phyloP scores from a whole-genome alignment of 2,113 vertebrate species.

The Oceanodroma tethys region DNA sequence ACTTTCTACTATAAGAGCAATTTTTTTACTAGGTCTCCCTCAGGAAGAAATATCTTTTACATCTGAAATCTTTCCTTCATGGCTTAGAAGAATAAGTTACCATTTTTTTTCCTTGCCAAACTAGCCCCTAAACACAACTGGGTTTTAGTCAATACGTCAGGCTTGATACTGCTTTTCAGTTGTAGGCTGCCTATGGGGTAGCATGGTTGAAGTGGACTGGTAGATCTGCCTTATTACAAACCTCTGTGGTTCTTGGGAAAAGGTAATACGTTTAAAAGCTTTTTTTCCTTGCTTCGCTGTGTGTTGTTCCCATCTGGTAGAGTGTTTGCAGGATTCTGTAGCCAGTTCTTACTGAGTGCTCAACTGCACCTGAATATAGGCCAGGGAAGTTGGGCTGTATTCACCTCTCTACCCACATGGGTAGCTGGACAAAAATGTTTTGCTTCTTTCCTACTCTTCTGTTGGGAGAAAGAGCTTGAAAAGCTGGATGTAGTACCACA shows the following conservation, averaged over 20 bases:
- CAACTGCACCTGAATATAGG: rapidly evolving
- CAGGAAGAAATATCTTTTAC: neutral
- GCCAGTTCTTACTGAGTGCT: neutral
- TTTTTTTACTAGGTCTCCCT: neutral
- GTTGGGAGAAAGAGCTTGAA: neutral
- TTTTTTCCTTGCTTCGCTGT: neutral
- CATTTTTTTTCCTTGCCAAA: neutral
- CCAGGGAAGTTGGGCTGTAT: neutral
- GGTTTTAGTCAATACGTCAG: neutral
- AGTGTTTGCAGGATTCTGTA: neutral
- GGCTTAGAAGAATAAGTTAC: neutral
- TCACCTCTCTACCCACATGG: neutral
- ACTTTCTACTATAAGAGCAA: neutral
- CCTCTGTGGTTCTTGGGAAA: neutral
- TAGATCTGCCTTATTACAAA: neutral
- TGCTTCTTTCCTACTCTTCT: neutral
- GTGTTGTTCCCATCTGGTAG: neutral
- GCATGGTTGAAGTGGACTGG: neutral
- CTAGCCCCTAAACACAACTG: neutral
- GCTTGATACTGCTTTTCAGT: neutral
- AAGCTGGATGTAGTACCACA: neutral
- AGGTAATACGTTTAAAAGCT: neutral
- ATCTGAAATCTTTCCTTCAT: neutral
- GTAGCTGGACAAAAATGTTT: neutral
- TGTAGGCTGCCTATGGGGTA: neutral